These are phyloP conservation scores for Crotalus horridus DNA, from an alignment of 2,113 vertebrate genomes.

Conservation along the genomic window DNA sequence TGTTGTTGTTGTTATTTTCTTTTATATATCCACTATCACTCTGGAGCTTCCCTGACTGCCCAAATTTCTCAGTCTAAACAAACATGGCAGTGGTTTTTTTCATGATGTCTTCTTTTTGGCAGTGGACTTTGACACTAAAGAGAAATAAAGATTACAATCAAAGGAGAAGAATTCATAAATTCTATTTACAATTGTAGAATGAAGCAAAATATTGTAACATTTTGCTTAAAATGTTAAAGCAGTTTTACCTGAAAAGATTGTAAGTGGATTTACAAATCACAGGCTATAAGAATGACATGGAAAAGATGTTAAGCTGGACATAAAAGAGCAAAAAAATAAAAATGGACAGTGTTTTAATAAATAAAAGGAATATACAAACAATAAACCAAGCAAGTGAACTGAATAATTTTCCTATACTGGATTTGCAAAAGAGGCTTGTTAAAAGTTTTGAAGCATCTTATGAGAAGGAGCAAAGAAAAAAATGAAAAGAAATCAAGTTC, in stretches of 20 bases:
- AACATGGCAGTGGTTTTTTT: background rate
- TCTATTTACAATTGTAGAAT: background rate
- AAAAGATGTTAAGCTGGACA: background rate
- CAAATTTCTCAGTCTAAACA: background rate
- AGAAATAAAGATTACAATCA: background rate
- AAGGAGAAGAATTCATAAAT: background rate
- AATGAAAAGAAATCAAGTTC: no score
- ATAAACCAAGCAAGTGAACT: background rate
- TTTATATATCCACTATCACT: background rate
- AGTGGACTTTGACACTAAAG: background rate
- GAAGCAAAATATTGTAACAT: background rate
- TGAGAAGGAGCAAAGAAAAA: background rate
- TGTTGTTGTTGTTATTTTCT: background rate
- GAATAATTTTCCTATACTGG: background rate
- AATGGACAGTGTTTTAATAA: background rate
- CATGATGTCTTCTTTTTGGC: background rate
- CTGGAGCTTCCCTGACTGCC: background rate
- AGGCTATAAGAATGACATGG: no score
- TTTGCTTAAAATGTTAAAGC: no score
- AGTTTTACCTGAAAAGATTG: no score
- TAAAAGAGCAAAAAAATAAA: background rate
- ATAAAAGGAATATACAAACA: background rate
- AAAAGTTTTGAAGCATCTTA: background rate
- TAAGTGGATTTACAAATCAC: no score
- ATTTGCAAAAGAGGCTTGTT: background rate